These are phyloP conservation scores for Colaptes auratus DNA, from an alignment of 2,113 vertebrate genomes.

Conservation along the genomic window DNA sequence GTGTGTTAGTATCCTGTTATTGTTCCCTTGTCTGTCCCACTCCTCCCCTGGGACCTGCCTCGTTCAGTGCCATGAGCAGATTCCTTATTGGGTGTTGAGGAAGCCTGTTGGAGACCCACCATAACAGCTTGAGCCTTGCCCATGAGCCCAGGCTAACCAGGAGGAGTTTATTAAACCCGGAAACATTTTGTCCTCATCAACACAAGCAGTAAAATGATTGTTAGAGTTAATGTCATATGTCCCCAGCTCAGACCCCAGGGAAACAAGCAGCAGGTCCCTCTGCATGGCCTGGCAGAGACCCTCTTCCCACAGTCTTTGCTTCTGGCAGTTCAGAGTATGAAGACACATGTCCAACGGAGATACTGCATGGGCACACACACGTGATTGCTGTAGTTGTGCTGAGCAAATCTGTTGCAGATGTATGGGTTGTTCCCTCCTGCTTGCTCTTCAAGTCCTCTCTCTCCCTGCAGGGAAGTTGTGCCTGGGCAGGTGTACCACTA, in stretches of 20 bases:
- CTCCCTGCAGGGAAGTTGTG: constrained; percentile 81
- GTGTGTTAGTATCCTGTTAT: neutral
- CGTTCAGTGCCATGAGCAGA: neutral
- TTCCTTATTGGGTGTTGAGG: neutral
- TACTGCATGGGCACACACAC: neutral
- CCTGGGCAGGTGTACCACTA: constrained; percentile 85
- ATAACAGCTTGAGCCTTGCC: fast-evolving
- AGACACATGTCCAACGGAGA: neutral
- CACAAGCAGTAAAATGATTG: neutral
- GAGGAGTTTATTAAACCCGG: neutral
- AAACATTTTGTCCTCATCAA: neutral
- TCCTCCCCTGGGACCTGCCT: neutral
- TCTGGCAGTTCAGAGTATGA: neutral
- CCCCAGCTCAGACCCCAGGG: neutral
- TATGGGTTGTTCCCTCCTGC: neutral
- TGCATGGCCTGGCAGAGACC: neutral
- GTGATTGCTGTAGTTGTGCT: neutral
- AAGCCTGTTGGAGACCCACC: neutral
- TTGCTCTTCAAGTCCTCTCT: neutral
- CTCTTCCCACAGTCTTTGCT: neutral
- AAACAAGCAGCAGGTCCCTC: neutral
- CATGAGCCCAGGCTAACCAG: neutral
- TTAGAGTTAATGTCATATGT: neutral
- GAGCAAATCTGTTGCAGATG: neutral
- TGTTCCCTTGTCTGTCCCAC: no score